Evolutionary conservation across 2,797 vertebrate species (phyloP), one percentile per base, ranked within the genome.

Genomic region (Coracias cyanogaster): DNA sequence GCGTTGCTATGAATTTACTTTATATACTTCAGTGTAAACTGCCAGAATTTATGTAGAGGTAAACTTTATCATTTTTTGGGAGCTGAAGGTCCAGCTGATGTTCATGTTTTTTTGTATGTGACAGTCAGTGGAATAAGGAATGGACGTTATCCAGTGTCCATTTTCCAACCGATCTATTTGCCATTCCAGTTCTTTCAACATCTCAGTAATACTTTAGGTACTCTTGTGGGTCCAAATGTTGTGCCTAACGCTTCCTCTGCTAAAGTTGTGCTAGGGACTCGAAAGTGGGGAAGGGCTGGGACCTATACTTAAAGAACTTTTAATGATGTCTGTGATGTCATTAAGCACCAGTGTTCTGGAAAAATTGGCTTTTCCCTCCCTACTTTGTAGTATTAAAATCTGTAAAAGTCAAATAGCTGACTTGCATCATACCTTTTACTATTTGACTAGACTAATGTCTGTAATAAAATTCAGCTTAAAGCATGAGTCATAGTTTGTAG

Each of bases 381-480:
- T 35, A 3, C 28, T 64, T 81, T 35, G 22, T 83, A 46, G 69
- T 91, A 86, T 55, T 86, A 52, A 45, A 70, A 66, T 69, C 3
- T 3, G n/a, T 83, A 65, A 54, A 93, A 92, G 43, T 89, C 61
- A 86, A 84, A 79, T 60, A 94, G 8, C n/a, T 93, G 37, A 8
- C 61, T 95, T 89, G 49, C 51, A 55, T 90, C 26, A 37, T 74
- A 39, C 46, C 9, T 87, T 87, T 86, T 71, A 62, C 66, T 94
- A 43, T 96, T 94, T 97, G 89, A 71, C 60, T 67, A 93, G 71
- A 60, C 58, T 76, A 39, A 66, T 51, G 20, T 43, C 71, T 82
- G 20, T 77, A 90, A 93, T 94, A 94, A 94, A 96, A 72, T 37
- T 79, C 86, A 70, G 43, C 85, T 94, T 95, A 85, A 64, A 87